These are phyloP conservation scores for Melieria omissa DNA, from an alignment of 2,888 invertebrate species.

Conservation along the genomic window DNA sequence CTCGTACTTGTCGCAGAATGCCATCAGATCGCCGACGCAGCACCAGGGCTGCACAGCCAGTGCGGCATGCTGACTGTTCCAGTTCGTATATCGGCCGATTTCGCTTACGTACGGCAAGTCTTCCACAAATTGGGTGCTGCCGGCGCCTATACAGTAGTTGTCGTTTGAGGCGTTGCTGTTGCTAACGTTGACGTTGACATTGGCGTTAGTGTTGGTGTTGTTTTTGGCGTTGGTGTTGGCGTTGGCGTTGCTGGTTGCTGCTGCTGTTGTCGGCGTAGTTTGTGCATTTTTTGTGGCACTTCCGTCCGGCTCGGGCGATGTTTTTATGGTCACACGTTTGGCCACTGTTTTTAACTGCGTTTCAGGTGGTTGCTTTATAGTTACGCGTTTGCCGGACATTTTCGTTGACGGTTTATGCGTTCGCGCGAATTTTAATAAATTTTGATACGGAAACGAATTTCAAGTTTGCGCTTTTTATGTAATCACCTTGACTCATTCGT, in stretches of 20 bases:
- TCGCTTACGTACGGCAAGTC: not conserved
- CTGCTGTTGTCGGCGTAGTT: conserved; percentile 8
- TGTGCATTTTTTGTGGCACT: too few species aligned
- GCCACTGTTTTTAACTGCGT: too few species aligned
- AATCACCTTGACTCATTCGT: conserved; percentile 52
- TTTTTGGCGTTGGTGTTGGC: conserved; percentile 13
- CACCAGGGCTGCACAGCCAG: conserved; percentile 56
- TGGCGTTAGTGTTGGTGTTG: conserved; percentile 16
- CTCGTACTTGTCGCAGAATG: conserved; percentile 61
- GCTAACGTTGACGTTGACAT: not conserved
- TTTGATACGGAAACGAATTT: not conserved
- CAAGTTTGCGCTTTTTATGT: conserved; percentile 49
- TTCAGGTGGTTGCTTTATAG: too few species aligned
- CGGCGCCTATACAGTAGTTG: not conserved
- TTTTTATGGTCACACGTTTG: too few species aligned
- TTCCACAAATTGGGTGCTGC: too few species aligned
- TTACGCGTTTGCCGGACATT: too few species aligned
- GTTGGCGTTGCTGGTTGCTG: conserved; percentile 23
- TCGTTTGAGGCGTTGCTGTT: conserved; percentile 6
- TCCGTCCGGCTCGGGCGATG: too few species aligned
- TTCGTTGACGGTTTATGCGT: too few species aligned
- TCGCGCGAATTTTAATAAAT: not conserved
- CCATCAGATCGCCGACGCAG: conserved; percentile 59
- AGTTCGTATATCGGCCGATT: conserved; percentile 53
- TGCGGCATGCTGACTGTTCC: conserved; percentile 54